Conservation (phyloP, 2,888 invertebrate species). For the Hipparchia sbordonii region DNA sequence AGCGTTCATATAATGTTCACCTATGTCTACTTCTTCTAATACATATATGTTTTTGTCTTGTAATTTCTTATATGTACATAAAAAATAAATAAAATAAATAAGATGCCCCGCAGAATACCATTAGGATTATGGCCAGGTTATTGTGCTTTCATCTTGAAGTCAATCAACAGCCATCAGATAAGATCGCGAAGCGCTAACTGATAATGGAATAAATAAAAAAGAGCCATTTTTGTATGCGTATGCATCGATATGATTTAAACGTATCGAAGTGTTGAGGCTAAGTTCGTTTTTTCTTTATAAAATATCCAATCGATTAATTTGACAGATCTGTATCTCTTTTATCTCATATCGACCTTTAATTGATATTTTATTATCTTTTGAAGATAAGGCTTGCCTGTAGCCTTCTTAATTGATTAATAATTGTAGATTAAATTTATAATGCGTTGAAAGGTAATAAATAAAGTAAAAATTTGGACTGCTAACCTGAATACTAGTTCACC, state of each 20-base stretch:
- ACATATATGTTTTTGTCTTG: no score
- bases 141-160: no score
- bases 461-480: neutral
- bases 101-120: no score
- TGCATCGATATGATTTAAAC: neutral
- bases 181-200: neutral
- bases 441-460: no score
- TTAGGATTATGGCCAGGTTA: no score
- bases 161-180: no score
- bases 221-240: neutral
- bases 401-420: constrained; percentile 15
- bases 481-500: no score
- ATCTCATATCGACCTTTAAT: constrained; percentile 13
- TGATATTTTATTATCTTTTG: constrained; percentile 17
- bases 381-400: constrained; percentile 16
- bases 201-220: neutral
- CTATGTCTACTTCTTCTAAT: no score
- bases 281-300: neutral
- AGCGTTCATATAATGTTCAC: no score
- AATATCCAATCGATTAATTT: constrained; percentile 13
- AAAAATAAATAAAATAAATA: no score
- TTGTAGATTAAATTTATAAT: no score
- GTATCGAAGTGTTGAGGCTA: neutral
- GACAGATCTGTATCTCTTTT: constrained; percentile 12
- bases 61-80: no score